These are phyloP conservation scores for Anastrepha obliqua DNA, from an alignment of 1,140 invertebrate species.

Conservation along the genomic window DNA sequence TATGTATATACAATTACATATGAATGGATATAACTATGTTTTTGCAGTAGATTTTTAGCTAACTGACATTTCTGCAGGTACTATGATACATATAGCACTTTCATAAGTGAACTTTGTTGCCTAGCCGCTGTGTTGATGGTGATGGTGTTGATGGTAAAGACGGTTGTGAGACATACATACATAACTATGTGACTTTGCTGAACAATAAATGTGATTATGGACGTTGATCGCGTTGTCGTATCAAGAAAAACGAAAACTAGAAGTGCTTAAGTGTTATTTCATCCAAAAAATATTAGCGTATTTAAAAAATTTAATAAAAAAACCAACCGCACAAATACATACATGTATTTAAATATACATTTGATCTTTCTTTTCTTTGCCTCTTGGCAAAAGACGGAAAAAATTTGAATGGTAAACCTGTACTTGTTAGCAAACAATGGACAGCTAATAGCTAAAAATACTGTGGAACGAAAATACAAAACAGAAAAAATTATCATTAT, in stretches of 20 bases:
- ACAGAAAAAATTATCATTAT: too few species aligned
- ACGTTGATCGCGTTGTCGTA: constrained; percentile 21
- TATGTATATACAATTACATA: not conserved
- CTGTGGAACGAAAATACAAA: too few species aligned
- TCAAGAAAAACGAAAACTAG: constrained; percentile 12
- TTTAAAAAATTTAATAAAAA: not conserved
- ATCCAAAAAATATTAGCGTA: not conserved
- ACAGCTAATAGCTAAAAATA: too few species aligned
- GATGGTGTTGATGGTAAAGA: not conserved
- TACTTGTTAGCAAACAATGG: too few species aligned
- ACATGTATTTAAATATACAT: not conserved
- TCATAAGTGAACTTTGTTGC: constrained; percentile 46
- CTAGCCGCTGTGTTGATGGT: not conserved
- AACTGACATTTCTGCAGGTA: not conserved
- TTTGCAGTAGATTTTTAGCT: not conserved
- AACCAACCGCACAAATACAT: not conserved
- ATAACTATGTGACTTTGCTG: not conserved
- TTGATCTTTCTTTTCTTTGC: too few species aligned
- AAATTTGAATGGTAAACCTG: too few species aligned
- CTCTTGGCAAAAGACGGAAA: too few species aligned
- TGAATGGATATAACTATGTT: not conserved
- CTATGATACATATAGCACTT: not conserved
- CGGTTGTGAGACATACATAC: not conserved
- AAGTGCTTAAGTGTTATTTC: constrained; percentile 2
- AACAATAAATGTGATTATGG: constrained; percentile 35